A percentile compares a stretch with the other conserved stretches of the same genome.
These are phyloP conservation scores for Labeo calbasu DNA, from an alignment of 2,797 vertebrate genomes.

Conservation along the genomic window DNA sequence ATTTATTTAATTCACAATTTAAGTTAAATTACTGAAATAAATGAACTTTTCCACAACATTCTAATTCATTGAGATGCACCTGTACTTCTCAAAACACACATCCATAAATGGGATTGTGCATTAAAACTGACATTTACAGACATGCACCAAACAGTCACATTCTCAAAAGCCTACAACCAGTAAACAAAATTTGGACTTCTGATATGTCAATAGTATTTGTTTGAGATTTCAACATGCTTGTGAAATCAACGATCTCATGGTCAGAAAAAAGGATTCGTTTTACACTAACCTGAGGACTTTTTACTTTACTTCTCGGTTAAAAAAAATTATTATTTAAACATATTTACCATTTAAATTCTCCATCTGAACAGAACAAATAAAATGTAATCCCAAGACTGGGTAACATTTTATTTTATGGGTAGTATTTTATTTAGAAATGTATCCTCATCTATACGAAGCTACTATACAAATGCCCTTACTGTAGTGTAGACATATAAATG, in stretches of 20 bases:
- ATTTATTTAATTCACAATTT: too few relatives aligned
- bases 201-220: constrained; percentile 19
- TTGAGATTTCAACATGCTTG: constrained; percentile 9
- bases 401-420: not conserved
- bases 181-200: constrained; percentile 23
- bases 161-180: not conserved
- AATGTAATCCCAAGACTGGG: not conserved
- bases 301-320: not conserved
- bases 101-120: not conserved
- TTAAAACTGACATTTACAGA: constrained; percentile 12
- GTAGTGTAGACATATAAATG: not conserved
- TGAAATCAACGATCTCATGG: not conserved
- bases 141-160: not conserved
- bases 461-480: not conserved
- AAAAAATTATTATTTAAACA: not conserved
- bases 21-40: too few relatives aligned
- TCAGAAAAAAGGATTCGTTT: not conserved
- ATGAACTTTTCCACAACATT: too few relatives aligned
- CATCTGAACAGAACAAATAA: not conserved
- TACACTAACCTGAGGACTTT: not conserved
- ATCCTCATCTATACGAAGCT: not conserved
- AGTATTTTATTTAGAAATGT: not conserved
- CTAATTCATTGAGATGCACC: too few relatives aligned
- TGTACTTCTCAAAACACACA: not conserved
- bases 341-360: not conserved